Evolutionary conservation across 2,113 vertebrate genomes (phyloP).

Genomic region (Nibea coibor): DNA sequence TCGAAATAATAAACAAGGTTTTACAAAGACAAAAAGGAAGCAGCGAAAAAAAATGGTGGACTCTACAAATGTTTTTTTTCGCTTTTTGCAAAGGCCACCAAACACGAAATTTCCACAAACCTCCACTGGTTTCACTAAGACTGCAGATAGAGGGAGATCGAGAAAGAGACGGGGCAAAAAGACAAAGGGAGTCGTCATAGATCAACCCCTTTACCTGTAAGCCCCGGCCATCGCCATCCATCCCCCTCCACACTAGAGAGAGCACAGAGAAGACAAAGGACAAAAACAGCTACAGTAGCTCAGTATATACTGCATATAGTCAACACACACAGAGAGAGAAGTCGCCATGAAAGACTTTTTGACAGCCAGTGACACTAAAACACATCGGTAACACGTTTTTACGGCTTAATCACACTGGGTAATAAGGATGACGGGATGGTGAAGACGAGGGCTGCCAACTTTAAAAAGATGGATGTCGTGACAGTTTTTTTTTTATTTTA

Average conservation of each 20-base stretch:
- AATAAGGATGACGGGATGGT: conserved; percentile 93
- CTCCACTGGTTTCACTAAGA: conserved; percentile 99
- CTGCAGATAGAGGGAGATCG: conserved; percentile 90
- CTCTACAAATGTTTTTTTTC: conserved; percentile 85
- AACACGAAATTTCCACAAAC: conserved; percentile 96
- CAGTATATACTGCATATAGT: conserved; percentile 99
- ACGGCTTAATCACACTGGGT: conserved; percentile 95
- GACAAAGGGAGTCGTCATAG: conserved; percentile 71
- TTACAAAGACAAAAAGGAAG: conserved; percentile 94
- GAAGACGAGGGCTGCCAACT: conserved; percentile 76
- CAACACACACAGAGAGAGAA: conserved; percentile 96
- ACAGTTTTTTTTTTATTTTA: conserved; percentile 89
- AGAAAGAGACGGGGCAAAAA: conserved; percentile 68
- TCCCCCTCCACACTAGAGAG: conserved; percentile 93
- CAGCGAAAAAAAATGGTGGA: conserved; percentile 93
- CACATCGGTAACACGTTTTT: conserved; percentile 94
- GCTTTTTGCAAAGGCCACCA: conserved; percentile 92
- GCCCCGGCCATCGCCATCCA: conserved; percentile 71
- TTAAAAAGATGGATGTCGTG: conserved; percentile 91
- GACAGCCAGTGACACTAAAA: conserved; percentile 98
- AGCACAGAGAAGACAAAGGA: conserved; percentile 99
- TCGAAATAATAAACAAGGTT: conserved; percentile 69
- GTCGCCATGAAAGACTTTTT: conserved; percentile 93
- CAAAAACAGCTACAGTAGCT: conserved; percentile 98
- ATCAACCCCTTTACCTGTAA: neutral